Evolutionary conservation across 2,888 invertebrate genomes (phyloP), one percentile per base, ranked within the genome.

Genomic region (Temnothorax ravouxi): DNA sequence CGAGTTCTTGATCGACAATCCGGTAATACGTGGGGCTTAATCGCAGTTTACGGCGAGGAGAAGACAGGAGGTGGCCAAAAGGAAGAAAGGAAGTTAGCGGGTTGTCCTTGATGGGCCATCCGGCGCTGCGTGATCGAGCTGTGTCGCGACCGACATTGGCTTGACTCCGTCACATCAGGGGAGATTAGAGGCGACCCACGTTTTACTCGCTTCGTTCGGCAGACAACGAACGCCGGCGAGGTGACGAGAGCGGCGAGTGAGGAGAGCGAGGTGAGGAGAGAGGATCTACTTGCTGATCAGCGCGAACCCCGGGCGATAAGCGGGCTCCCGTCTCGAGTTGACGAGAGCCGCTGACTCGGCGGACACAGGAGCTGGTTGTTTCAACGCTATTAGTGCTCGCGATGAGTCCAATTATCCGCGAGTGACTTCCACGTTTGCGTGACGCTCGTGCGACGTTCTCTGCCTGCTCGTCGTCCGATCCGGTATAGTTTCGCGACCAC

Each of bases 261-360:
- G 50, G 38, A 72, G 47, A 38, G 62, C 18, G 61, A n/a, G 21
- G 64, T 25, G 47, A 44, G 69, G 67, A 76, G 80, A 80, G 66
- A 66, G 71, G 77, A 83, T 83, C 86, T 74, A 88, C 89, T 88
- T 89, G 88, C 87, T 88, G 90, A 81, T 88, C 87, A 44, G 52
- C 80, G 80, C 34, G 64, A 64, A 69, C 50, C 62, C 56, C 47
- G 64, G 50, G 50, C 50, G 81, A 77, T 83, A 83, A 75, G 76
- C 61, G 52, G 64, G 71, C 34, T 66, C 74, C 74, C 75, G 59
- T 87, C 59, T 67, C 80, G 82, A 88, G 83, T 84, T 83, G 80
- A 86, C 74, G 79, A 72, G 79, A 72, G 67, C 76, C 64, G 75
- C 69, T 84, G 79, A 87, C 64, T 77, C 69, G 75, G 29, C 71